Conservation (phyloP, 1,140 invertebrate species). For the Rhyacophila brunnea region DNA sequence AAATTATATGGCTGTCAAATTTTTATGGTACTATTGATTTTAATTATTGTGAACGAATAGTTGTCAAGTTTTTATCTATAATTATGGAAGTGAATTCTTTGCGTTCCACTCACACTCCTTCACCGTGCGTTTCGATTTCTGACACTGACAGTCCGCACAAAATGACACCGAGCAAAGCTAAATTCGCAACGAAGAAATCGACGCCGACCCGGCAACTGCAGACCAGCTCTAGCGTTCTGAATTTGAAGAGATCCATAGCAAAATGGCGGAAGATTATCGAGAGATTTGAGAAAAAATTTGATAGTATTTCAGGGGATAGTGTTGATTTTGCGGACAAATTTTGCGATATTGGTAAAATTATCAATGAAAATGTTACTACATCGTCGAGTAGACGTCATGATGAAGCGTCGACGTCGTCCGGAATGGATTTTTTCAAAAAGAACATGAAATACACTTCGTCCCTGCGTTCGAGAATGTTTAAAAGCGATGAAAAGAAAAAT, state of each 20-base stretch:
- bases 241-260: slow-evolving; percentile 9
- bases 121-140: too few species aligned
- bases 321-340: too few species aligned
- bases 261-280: slow-evolving; percentile 10
- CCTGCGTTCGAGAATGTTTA: slow-evolving; percentile 14
- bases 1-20: too few species aligned
- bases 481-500: not conserved
- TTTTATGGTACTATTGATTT: too few species aligned
- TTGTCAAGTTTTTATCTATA: too few species aligned
- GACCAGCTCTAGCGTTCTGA: not conserved
- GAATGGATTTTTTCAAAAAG: slow-evolving; percentile 22
- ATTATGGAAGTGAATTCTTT: too few species aligned
- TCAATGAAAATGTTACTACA: too few species aligned
- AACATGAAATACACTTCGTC: slow-evolving; percentile 20
- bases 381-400: too few species aligned
- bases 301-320: too few species aligned
- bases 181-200: not conserved
- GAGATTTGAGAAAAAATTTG: not conserved
- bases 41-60: too few species aligned
- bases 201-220: not conserved
- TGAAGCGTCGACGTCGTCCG: not conserved
- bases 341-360: too few species aligned
- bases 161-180: not conserved
- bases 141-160: not conserved
- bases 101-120: too few species aligned